phyloP scores from a whole-genome alignment of 2,797 vertebrate species.

The Lepilemur ruficaudatus region DNA sequence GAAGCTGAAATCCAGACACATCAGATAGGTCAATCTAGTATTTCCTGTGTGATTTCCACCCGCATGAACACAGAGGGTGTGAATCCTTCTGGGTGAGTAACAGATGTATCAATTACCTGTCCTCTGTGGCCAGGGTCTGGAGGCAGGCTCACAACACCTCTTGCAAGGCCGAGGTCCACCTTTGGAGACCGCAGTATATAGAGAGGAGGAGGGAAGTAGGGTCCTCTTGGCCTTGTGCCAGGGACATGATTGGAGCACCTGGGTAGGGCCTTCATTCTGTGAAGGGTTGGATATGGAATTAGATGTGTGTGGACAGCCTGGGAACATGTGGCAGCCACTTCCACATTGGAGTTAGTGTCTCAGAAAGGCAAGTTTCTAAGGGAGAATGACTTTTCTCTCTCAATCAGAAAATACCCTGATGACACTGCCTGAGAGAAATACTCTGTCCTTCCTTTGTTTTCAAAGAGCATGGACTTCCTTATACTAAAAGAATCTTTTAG shows the following conservation, averaged over 20 bases:
- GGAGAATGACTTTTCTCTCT: not conserved
- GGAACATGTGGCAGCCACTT: too few species aligned
- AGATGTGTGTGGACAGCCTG: too few species aligned
- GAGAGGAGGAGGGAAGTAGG: not conserved
- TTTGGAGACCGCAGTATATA: not conserved
- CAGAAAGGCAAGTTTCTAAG: not conserved
- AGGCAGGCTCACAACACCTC: not conserved
- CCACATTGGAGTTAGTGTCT: not conserved
- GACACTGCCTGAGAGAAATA: not conserved
- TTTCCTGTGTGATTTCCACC: conserved; percentile 1
- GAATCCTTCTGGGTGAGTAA: conserved; percentile 4
- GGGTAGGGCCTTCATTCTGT: not conserved
- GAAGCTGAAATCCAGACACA: not conserved
- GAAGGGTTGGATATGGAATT: not conserved
- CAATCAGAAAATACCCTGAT: not conserved
- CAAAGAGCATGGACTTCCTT: not conserved
- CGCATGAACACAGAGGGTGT: not conserved
- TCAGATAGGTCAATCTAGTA: not conserved
- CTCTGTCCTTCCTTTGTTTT: not conserved
- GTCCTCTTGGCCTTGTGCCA: not conserved
- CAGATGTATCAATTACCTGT: not conserved
- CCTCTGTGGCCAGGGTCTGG: not conserved
- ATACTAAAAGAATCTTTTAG: not conserved
- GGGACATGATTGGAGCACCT: too few species aligned
- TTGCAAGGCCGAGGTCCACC: not conserved